Conservation (phyloP, 2,113 vertebrate species). For the Chaetura pelagica region DNA sequence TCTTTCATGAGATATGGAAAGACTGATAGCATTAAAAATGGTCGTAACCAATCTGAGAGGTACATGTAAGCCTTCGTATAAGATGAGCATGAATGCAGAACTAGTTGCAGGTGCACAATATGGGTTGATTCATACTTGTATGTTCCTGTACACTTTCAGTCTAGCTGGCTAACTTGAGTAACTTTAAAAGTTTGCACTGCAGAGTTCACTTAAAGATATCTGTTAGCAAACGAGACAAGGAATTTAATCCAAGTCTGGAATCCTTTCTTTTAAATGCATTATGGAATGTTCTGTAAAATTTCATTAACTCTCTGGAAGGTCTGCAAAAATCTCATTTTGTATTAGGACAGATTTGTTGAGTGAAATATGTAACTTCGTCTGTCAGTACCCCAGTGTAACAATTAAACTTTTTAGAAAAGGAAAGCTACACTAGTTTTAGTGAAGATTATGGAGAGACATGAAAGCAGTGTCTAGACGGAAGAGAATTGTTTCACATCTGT, state of each 20-base stretch:
- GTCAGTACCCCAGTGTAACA: neutral
- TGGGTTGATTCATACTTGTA: neutral
- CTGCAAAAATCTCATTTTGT: conserved; percentile 8
- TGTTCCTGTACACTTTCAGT: neutral
- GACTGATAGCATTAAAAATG: neutral
- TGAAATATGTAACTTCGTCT: neutral
- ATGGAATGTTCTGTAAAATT: neutral
- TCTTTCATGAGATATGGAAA: neutral
- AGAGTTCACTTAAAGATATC: neutral
- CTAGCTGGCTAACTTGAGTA: neutral
- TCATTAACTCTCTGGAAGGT: neutral
- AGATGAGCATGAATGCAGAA: neutral
- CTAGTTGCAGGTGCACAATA: neutral
- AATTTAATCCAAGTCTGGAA: neutral
- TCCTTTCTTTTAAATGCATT: conserved; percentile 17
- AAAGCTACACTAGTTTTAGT: neutral
- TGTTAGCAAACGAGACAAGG: neutral
- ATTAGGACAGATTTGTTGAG: neutral
- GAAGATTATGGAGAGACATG: neutral
- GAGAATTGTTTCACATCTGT: neutral
- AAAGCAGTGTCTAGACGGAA: neutral
- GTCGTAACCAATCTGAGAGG: neutral
- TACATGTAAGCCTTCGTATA: neutral
- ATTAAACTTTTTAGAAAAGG: too few species aligned
- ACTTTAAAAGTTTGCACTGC: neutral